Percentiles rank a stretch among this genome's conserved stretches.
phyloP scores from a whole-genome alignment of 2,888 invertebrate genomes.

The Eristalis pertinax region DNA sequence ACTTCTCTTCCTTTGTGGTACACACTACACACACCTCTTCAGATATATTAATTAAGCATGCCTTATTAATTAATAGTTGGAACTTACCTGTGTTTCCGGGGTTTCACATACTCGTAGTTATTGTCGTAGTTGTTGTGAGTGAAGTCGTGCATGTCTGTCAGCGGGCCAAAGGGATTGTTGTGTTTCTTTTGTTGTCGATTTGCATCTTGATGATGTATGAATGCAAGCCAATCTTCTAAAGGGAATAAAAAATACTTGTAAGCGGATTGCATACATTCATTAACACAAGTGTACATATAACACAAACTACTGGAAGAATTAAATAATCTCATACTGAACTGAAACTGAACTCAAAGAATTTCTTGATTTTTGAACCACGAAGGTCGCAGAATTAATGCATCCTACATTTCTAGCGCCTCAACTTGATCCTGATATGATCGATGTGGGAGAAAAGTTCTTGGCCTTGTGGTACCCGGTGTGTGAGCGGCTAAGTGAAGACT shows the following conservation, averaged over 20 bases:
- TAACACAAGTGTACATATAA: too few relatives aligned
- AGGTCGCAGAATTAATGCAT: too few relatives aligned
- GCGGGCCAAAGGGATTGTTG: constrained; percentile 79
- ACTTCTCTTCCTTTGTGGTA: neutral
- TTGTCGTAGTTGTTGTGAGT: constrained; percentile 80
- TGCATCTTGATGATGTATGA: constrained; percentile 76
- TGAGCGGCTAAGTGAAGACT: too few relatives aligned
- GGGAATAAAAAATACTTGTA: constrained; percentile 17
- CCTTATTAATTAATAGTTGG: neutral
- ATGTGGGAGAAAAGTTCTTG: too few relatives aligned
- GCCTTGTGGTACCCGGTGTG: too few relatives aligned
- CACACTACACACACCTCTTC: neutral
- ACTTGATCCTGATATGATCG: too few relatives aligned
- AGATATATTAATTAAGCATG: neutral
- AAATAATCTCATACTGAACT: too few relatives aligned
- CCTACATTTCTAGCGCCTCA: too few relatives aligned
- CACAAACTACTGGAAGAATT: too few relatives aligned
- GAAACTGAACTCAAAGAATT: too few relatives aligned
- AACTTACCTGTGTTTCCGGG: constrained; percentile 80
- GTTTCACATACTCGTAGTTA: constrained; percentile 74
- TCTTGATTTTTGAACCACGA: too few relatives aligned
- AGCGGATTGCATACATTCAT: neutral
- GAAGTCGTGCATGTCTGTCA: constrained; percentile 79
- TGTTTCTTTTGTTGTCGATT: constrained; percentile 75
- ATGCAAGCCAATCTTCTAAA: constrained; percentile 77